A percentile compares a stretch with the other conserved stretches of the same genome.
phyloP scores from a whole-genome alignment of 2,113 vertebrate species.

The Oncorhynchus nerka region DNA sequence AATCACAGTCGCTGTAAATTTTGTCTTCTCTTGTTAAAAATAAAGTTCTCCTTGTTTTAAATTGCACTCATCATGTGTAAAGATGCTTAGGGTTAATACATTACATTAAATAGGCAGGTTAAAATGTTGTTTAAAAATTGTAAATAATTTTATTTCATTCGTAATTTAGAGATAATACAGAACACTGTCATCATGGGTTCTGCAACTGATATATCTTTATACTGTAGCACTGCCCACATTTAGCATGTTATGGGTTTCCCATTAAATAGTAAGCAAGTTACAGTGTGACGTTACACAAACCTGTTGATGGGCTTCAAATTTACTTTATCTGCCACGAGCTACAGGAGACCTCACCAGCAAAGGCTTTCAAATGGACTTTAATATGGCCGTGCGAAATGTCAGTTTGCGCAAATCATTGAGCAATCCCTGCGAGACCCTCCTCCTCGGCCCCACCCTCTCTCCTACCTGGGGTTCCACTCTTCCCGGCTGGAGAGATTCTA shows the following conservation, averaged over 20 bases:
- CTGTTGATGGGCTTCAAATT: constrained; percentile 34
- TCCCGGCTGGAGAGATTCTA: neutral
- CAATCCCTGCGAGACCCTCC: constrained; percentile 16
- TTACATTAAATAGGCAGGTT: too few relatives aligned
- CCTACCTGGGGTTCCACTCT: neutral
- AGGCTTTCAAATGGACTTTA: constrained; percentile 33
- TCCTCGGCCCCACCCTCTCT: neutral
- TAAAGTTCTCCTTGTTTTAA: neutral
- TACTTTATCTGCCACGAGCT: constrained; percentile 18
- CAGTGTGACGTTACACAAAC: constrained; percentile 1
- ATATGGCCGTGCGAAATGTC: constrained; percentile 52
- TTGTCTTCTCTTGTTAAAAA: neutral
- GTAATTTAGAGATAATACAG: too few relatives aligned
- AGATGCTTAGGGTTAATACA: too few relatives aligned
- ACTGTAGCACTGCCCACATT: neutral
- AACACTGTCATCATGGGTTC: too few relatives aligned
- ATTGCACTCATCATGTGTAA: neutral
- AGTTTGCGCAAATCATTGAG: constrained; percentile 45
- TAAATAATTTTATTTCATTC: too few relatives aligned
- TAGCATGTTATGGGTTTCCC: neutral
- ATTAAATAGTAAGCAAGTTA: neutral
- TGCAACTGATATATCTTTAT: too few relatives aligned
- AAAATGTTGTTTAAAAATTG: too few relatives aligned
- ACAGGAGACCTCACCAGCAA: constrained; percentile 39
- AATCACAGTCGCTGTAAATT: neutral